Evolutionary conservation across 2,888 invertebrate species (phyloP), one percentile per base, ranked within the genome.

Genomic region (Drosophila niveifrons): DNA sequence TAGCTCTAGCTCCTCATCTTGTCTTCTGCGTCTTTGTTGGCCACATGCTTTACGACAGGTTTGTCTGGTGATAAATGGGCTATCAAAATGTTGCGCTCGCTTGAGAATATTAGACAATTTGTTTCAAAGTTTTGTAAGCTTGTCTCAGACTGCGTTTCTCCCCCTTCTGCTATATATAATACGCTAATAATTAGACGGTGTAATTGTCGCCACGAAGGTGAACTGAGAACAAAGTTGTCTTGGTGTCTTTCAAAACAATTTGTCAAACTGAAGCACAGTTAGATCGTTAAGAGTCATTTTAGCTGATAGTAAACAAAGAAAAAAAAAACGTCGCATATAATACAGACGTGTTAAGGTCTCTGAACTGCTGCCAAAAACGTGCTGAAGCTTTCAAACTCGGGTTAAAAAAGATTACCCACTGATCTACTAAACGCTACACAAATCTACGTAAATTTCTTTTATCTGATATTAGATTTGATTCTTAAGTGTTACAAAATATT

Each of bases 21-120:
- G 10, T 15, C 28, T 47, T 52, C 43, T 46, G 17, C 41, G 15
- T 18, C 53, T 44, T 53, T 55, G 46, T 57, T 61, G 34, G 15
- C 58, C 66, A 74, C 71, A 66, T 62, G 74, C 75, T 74, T 62
- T 66, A 58, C 73, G 39, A 62, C 73, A 31, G 65, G 70, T 34
- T 18, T 43, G 53, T 62, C 50, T 55, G 13, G 51, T 75, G 70
- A 82, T 72, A 84, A 82, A 82, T 82, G 85, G 80, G 76, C 81
- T 81, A 76, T 81, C 82, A 70, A 77, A 82, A 82, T 70, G 71
- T 66, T 57, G 61, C 56, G 69, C 59, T 73, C 47, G 55, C 72
- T 34, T 47, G 41, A 64, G 51, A 69, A 65, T 65, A 53, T 74
- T 75, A 66, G 61, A 66, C 70, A 70, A 66, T 70, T 58, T 36